These are phyloP conservation scores for Flexamia atlantica DNA, from an alignment of 2,888 invertebrate species.

Conservation along the genomic window DNA sequence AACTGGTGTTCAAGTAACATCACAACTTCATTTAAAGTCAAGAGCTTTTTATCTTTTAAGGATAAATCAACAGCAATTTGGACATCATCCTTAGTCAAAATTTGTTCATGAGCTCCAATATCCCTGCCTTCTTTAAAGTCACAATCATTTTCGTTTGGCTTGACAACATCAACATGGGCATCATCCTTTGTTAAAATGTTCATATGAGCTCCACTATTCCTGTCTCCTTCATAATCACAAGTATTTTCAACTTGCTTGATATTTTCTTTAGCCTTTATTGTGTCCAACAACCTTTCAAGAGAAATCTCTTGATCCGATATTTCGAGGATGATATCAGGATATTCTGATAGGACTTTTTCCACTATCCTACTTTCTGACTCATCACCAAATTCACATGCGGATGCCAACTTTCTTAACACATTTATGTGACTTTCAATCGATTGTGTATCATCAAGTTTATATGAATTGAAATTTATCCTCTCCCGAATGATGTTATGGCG, in stretches of 20 bases:
- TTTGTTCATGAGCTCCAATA: background rate
- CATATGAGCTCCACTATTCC: background rate
- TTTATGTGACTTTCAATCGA: background rate
- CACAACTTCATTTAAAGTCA: background rate
- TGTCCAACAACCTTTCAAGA: background rate
- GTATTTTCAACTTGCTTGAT: background rate
- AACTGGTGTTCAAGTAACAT: background rate
- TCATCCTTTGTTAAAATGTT: background rate
- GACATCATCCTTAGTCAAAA: background rate
- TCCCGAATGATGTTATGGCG: background rate
- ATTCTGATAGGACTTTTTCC: background rate
- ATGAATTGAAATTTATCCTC: slow-evolving; percentile 1
- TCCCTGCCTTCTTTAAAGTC: background rate
- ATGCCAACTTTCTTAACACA: background rate
- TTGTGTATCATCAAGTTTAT: background rate
- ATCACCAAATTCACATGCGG: background rate
- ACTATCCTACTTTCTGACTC: background rate
- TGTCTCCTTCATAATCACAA: background rate
- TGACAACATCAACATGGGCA: background rate
- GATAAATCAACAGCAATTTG: background rate
- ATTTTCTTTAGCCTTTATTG: background rate
- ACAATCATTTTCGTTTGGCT: too few species aligned
- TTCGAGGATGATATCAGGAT: background rate
- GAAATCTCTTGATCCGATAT: background rate
- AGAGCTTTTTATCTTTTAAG: background rate